Conservation (phyloP, 1,140 invertebrate genomes). For the Trachymyrmex cornetzi region DNA sequence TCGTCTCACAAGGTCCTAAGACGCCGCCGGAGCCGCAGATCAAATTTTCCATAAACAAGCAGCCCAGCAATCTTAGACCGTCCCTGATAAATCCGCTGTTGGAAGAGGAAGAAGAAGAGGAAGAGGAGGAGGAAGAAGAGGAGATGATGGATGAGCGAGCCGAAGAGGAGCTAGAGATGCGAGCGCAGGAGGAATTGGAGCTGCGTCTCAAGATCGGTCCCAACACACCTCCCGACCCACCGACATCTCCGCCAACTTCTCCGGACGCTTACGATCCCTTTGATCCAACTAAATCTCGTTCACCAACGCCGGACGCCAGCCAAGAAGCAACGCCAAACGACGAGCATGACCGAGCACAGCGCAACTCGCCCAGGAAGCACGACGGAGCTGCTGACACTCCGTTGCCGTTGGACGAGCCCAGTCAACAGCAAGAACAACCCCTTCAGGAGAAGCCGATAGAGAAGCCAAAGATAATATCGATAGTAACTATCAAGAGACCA, state of each 20-base stretch:
- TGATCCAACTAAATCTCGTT: conserved; percentile 94
- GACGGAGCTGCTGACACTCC: conserved; percentile 66
- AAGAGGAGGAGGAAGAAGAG: conserved; percentile 82
- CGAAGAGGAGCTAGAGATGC: conserved; percentile 84
- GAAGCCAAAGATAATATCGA: conserved; percentile 86
- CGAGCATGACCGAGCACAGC: conserved; percentile 74
- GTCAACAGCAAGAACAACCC: conserved; percentile 69
- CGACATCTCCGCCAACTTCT: conserved; percentile 88
- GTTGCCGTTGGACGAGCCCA: conserved; percentile 69
- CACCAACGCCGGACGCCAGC: conserved; percentile 87
- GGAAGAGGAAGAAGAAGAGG: conserved; percentile 85
- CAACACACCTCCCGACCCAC: conserved; percentile 89
- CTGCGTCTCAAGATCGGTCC: conserved; percentile 87
- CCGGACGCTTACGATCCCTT: conserved; percentile 95
- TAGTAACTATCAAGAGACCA: conserved; percentile 84
- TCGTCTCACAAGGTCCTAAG: conserved; percentile 89
- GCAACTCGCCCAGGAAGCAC: conserved; percentile 81
- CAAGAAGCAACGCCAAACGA: conserved; percentile 82
- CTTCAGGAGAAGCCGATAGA: conserved; percentile 78
- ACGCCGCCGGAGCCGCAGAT: conserved; percentile 92
- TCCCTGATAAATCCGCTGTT: conserved; percentile 89
- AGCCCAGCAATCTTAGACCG: conserved; percentile 87
- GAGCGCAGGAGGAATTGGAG: conserved; percentile 85
- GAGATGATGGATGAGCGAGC: conserved; percentile 82
- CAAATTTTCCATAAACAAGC: conserved; percentile 89